Base-by-base conservation (phyloP, 2,888 invertebrate genomes). In the Dynastes tityus region DNA sequence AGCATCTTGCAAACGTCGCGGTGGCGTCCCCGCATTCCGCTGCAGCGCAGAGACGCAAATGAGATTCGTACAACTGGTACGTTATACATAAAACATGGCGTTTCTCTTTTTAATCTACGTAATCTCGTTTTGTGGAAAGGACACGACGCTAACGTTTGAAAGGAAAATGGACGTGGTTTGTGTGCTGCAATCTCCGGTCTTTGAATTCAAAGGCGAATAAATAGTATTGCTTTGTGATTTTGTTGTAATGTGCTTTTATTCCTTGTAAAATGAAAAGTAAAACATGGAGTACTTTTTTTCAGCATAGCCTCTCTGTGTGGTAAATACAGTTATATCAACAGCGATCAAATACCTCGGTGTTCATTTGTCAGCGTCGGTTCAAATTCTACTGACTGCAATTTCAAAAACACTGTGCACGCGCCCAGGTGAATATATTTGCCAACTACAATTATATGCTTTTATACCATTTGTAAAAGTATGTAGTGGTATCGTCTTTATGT, bases 51-150 rank as follows among this genome's bases (percentile, higher is more conserved):
- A 58, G 6, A 58, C 55, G 55, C 22, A 58, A 58, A 58, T 58
- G 22, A 58, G 55, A 58, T 58, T 58, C 55, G 22, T 58, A 58
- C 16, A 58, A 58, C 16, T 16, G 22, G 55, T 16, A 22, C 22
- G 55, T 58, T 58, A 58, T 58, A 58, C 55, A 58, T 58, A 22
- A 58, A 58, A 58, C 55, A 58, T 58, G 6, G 8, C 55, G 32
- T 37, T 37, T 37, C 32, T 37, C 5, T 58, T 58, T 58, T 58
- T 58, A 58, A 58, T 58, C 55, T 58, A 37, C 32, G 32, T 37
- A 58, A 58, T 58, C 55, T 58, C 0, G 55, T 58, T 5, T 58
- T 22, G 22, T 16, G 22, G 22, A 9, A 22, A 58, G 22, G 55
- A 58, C 55, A 22, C 22, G 55, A 16, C 8, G 55, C 2, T 22